Conservation (phyloP, 2,888 invertebrate genomes). For the Baccha elongata region DNA sequence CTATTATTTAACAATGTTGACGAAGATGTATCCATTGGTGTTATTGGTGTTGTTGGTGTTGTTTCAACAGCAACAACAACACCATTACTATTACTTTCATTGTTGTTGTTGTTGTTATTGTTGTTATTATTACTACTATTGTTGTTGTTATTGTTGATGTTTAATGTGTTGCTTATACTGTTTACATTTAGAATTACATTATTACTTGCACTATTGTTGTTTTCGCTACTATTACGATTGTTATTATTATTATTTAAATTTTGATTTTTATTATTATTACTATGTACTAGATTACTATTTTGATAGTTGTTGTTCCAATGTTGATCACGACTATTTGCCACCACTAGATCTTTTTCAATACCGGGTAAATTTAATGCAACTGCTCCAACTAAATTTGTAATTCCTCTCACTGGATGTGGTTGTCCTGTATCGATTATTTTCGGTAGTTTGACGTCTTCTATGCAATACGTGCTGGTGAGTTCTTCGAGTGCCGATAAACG, state of each 20-base stretch:
- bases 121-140: slow-evolving; percentile 71
- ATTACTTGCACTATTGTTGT: slow-evolving; percentile 74
- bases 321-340: slow-evolving; percentile 76
- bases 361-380: slow-evolving; percentile 62
- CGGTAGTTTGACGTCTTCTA: slow-evolving; percentile 84
- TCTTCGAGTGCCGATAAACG: slow-evolving; percentile 83
- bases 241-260: slow-evolving; percentile 55
- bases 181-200: slow-evolving; percentile 63
- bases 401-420: slow-evolving; percentile 83
- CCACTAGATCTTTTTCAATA: slow-evolving; percentile 64
- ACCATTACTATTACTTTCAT: not conserved
- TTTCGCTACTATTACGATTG: slow-evolving; percentile 74
- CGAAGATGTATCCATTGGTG: slow-evolving; percentile 49
- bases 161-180: slow-evolving; percentile 61
- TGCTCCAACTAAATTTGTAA: slow-evolving; percentile 74
- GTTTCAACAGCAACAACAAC: slow-evolving; percentile 23
- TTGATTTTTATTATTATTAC: slow-evolving; percentile 74
- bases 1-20: slow-evolving; percentile 24
- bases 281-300: slow-evolving; percentile 73
- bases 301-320: slow-evolving; percentile 76
- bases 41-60: slow-evolving; percentile 23
- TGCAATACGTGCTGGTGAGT: slow-evolving; percentile 83
- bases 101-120: slow-evolving; percentile 62
- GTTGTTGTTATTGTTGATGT: slow-evolving; percentile 50
- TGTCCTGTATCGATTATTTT: slow-evolving; percentile 84